A percentile compares a stretch with the other conserved stretches of the same genome.
Conservation (phyloP, 2,113 vertebrate species). For the Nymphicus hollandicus region DNA sequence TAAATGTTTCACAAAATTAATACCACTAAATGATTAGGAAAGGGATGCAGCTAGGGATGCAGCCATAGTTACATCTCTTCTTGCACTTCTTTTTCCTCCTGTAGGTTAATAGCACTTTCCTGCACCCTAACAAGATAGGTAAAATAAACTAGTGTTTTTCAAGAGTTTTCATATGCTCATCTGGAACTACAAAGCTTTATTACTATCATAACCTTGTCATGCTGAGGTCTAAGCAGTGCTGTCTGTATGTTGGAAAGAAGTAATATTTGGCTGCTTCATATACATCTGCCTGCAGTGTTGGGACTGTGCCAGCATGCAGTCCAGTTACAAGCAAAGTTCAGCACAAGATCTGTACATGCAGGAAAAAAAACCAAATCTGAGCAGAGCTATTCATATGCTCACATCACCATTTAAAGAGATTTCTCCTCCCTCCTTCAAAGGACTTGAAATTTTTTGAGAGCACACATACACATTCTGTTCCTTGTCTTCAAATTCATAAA, state of each 20-base stretch:
- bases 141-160: background rate
- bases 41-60: background rate
- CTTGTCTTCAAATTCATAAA: background rate
- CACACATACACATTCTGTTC: background rate
- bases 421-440: background rate
- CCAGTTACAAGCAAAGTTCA: background rate
- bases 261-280: background rate
- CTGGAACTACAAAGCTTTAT: background rate
- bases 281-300: constrained; percentile 45
- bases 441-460: background rate
- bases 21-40: background rate
- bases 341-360: background rate
- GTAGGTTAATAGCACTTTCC: background rate
- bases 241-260: background rate
- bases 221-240: background rate
- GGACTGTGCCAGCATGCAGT: constrained; percentile 37
- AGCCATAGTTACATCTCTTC: background rate
- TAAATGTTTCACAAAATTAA: background rate
- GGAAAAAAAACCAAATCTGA: background rate
- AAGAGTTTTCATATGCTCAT: background rate
- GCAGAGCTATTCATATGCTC: background rate
- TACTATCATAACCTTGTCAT: background rate
- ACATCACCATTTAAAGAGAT: constrained; percentile 43
- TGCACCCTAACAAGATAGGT: background rate
- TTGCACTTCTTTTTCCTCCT: background rate